Conservation (phyloP, 1,140 invertebrate species). For the Drosophila prosaltans region DNA sequence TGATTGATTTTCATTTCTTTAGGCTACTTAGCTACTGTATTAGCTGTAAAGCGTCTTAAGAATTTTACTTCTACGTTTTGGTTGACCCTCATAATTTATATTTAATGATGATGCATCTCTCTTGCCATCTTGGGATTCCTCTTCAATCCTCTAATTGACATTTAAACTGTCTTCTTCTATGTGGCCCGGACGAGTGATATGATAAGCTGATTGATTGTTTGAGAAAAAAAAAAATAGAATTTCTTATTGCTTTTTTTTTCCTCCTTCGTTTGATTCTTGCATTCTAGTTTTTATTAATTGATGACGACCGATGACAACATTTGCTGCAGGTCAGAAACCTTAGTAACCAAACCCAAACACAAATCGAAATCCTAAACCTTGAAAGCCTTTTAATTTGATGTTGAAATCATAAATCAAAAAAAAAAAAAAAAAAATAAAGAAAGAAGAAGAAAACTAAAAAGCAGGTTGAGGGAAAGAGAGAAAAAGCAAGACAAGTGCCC, state of each 20-base stretch:
- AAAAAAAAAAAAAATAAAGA: neutral
- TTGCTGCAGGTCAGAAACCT: conserved; percentile 69
- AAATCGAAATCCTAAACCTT: conserved; percentile 29
- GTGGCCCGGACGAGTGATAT: conserved; percentile 45
- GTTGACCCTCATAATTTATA: conserved; percentile 72
- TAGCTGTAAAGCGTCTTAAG: conserved; percentile 2
- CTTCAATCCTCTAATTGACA: conserved; percentile 65
- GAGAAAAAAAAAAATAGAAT: conserved; percentile 1
- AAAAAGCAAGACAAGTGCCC: conserved; percentile 51
- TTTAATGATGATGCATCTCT: conserved; percentile 67
- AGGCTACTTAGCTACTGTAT: conserved; percentile 42
- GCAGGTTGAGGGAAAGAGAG: conserved; percentile 19
- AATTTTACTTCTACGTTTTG: neutral
- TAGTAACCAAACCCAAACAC: conserved; percentile 8
- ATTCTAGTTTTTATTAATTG: conserved; percentile 69
- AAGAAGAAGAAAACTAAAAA: no score
- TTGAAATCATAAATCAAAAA: conserved; percentile 81
- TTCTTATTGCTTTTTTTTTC: conserved; percentile 23
- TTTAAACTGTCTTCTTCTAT: conserved; percentile 69
- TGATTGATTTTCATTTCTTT: conserved; percentile 22
- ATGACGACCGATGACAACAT: conserved; percentile 74
- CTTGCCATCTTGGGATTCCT: neutral
- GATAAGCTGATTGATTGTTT: conserved; percentile 75
- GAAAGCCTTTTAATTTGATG: conserved; percentile 76
- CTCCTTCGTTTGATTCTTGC: no score